phyloP scores from a whole-genome alignment of 2,888 invertebrate genomes.

The Polyploca ridens region DNA sequence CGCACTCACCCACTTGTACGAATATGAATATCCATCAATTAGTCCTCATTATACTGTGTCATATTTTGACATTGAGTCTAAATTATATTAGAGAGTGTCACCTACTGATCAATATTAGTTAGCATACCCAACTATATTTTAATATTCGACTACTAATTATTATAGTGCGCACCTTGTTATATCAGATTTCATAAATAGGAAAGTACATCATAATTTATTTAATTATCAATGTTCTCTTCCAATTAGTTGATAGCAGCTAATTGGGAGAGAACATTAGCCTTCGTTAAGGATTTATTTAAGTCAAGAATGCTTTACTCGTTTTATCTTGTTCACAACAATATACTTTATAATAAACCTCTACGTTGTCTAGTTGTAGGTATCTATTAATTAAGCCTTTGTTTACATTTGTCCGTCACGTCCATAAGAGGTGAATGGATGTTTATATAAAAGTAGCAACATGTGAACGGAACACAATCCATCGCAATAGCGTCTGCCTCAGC shows the following conservation, averaged over 20 bases:
- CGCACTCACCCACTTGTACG: not conserved
- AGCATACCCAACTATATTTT: too few species aligned
- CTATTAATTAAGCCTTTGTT: not conserved
- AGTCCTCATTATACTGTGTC: not conserved
- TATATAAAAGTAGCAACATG: conserved; percentile 18
- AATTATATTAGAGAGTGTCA: not conserved
- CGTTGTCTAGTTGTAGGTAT: too few species aligned
- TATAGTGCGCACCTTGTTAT: too few species aligned
- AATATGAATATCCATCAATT: not conserved
- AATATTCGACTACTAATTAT: too few species aligned
- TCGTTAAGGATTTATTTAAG: too few species aligned
- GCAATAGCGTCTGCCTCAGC: conserved; percentile 58
- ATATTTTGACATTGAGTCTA: not conserved
- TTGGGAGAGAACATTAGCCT: too few species aligned
- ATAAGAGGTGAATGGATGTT: conserved; percentile 13
- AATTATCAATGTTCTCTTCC: too few species aligned
- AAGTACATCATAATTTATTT: too few species aligned
- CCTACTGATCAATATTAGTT: too few species aligned
- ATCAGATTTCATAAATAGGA: not conserved
- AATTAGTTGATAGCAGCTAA: not conserved
- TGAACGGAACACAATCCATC: conserved; percentile 43
- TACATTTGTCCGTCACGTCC: conserved; percentile 13
- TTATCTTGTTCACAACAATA: too few species aligned
- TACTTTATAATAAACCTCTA: too few species aligned
- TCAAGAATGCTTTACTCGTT: too few species aligned